Conservation (phyloP, 2,113 vertebrate genomes). For the Crotalus helleri region DNA sequence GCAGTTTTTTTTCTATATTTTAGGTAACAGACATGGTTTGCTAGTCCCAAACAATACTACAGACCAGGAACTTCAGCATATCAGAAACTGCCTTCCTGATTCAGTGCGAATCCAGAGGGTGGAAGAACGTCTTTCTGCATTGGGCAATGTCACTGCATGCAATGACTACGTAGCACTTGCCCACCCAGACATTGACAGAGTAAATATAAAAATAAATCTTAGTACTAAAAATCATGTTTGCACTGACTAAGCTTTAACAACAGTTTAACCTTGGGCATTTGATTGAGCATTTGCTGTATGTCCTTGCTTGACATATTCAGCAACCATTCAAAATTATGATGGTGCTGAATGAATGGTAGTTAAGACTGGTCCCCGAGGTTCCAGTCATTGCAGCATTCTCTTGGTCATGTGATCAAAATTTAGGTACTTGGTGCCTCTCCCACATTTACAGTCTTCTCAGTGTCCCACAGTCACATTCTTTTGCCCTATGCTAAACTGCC, state of each 20-base stretch:
- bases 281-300: not conserved
- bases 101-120: constrained; percentile 85
- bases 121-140: constrained; percentile 88
- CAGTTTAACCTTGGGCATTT: not conserved
- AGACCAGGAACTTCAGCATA: constrained; percentile 95
- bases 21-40: constrained; percentile 93
- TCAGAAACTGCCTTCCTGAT: constrained; percentile 88
- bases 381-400: not conserved
- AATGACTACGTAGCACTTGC: constrained; percentile 97
- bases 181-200: constrained; percentile 93
- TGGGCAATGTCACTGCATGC: constrained; percentile 93
- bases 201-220: constrained; percentile 37
- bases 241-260: not conserved
- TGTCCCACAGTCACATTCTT: not conserved
- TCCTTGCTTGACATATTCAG: not conserved
- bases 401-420: not conserved
- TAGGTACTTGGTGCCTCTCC: not conserved
- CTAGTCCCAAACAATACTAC: constrained; percentile 92
- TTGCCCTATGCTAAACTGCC: not conserved
- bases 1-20: not conserved
- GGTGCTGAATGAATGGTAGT: not conserved
- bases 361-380: not conserved
- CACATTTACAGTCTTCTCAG: not conserved
- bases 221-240: not conserved
- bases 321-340: not conserved